Base-by-base conservation (phyloP, 2,797 vertebrate species). In the Chelon auratus region DNA sequence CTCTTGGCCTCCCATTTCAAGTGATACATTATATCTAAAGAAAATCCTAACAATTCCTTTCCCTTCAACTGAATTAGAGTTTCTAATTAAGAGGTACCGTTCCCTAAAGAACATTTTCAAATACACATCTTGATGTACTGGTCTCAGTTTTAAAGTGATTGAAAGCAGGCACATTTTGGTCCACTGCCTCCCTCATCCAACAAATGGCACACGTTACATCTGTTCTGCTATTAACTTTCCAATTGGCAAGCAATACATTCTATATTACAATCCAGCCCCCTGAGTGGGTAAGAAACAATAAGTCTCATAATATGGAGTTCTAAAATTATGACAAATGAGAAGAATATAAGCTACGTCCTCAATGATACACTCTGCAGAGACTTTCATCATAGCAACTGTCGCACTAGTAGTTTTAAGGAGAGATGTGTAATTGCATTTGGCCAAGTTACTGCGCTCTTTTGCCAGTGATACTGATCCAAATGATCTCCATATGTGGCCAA, bases 391-490 rank as follows among this genome's bases (percentile, higher is more conserved):
- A 17, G 22, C 39, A 62, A 24, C 37, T 62, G 12, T 67, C 30
- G 65, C 53, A 67, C 33, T 18, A n/a, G 12, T 14, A 65, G 22
- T 57, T 36, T 22, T 37, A 67, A 53, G 20, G 50, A 67, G n/a
- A 17, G 17, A 42, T 62, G 63, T 59, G n/a, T 66, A 39, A 75
- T 61, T 67, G 61, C 50, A 60, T 76, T 75, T 73, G 68, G 68
- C 30, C 1, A 14, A 58, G 54, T 55, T 58, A 13, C 18, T 62
- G 37, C 52, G 22, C 17, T 4, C 36, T 58, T 74, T 20, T 54
- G 48, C 65, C 61, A 57, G 51, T 47, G 54, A 51, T 71, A 12
- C n/a, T 9, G 1, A 54, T 69, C 57, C 24, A 47, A 53, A 18
- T 22, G 37, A 42, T 55, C 10, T 40, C 22, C 40, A 17, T 72